Base-by-base conservation (phyloP, 1,140 invertebrate genomes). In the Apocrypta bakeri region DNA sequence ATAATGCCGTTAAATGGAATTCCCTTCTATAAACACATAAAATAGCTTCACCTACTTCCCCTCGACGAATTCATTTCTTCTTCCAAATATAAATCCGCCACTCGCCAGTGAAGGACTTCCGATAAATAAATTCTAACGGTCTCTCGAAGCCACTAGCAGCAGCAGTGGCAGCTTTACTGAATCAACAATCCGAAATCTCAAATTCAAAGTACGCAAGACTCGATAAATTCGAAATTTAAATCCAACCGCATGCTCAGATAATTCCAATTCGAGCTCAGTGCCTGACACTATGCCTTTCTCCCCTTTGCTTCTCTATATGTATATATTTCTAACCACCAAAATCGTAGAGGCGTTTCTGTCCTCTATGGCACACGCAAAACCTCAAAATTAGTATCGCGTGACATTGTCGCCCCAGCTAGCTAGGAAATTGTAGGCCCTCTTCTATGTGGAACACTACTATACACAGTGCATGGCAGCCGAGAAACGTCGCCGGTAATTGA, bases 401-500 rank as follows among this genome's bases (percentile, higher is more conserved):
- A 78, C 56, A n/a, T 25, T 7, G 61, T 66, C 24, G 24, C 31
- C 40, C 61, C 56, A 17, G 68, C 73, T 61, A 77, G 77, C 42
- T 48, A 68, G 40, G 25, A 69, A 82, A 82, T 69, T 71, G 8
- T 48, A 56, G 64, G 29, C 1, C 25, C 71, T 42, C 37, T 40
- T n/a, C 29, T 21, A 64, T 29, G 12, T 17, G 4, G 42, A 12
- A 17, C 42, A 33, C 71, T 37, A 29, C 40, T 12, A 40, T 12
- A 74, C n/a, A 33, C 7, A 29, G 31, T 31, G 25, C 25, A 9
- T 24, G 9, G 17, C 17, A 61, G 68, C 68, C 31, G 68, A 71
- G 42, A 82, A 40, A 75, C 37, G 42, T 75, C 82, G 31, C 72
- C 27, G 78, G 79, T 84, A 82, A 84, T 84, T 84, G 66, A 81